Evolutionary conservation across 2,888 invertebrate genomes (phyloP), one percentile per base, ranked within the genome.

Genomic region (Thera obeliscata): DNA sequence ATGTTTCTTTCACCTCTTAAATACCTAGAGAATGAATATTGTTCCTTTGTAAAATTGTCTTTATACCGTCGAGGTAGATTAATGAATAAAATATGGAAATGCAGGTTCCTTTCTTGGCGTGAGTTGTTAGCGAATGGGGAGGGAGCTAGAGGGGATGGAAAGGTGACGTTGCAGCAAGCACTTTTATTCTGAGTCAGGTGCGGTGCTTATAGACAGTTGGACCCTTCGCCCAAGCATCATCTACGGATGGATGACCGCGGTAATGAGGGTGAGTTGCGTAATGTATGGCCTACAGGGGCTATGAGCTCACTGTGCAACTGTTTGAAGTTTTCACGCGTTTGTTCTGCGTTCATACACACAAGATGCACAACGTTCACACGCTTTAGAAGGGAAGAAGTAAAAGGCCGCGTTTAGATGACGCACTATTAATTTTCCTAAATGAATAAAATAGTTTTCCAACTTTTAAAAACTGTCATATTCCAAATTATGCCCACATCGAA

Each of bases 261-360:
- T 91, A 92, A 92, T 89, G 92, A 92, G 92, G 91, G 91, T 80
- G 87, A 89, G 83, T 82, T 88, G 84, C 84, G 89, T 87, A 90
- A 89, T 88, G 89, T 87, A 89, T 87, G 83, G 82, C 55, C 55
- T 64, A 64, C 78, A 83, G 84, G 76, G 81, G 80, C 79, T 85
- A 81, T 81, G 84, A 86, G 82, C 86, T 77, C 81, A 76, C 77
- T 84, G 84, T 86, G 86, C 87, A 88, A 86, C 86, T 89, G 89
- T 92, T 93, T 92, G 93, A 93, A 91, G 88, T 90, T 87, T 84
- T 90, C 85, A 89, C 89, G 77, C 86, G 82, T 87, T 87, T 88
- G 84, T 77, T 81, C 76, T 79, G 80, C 76, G 76, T 82, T 78
- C 72, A 78, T 73, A 66, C 52, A 35, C 67, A 50, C 66, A 64